Evolutionary conservation across 2,113 vertebrate species (phyloP).

Genomic region (Prochilodus magdalenae): DNA sequence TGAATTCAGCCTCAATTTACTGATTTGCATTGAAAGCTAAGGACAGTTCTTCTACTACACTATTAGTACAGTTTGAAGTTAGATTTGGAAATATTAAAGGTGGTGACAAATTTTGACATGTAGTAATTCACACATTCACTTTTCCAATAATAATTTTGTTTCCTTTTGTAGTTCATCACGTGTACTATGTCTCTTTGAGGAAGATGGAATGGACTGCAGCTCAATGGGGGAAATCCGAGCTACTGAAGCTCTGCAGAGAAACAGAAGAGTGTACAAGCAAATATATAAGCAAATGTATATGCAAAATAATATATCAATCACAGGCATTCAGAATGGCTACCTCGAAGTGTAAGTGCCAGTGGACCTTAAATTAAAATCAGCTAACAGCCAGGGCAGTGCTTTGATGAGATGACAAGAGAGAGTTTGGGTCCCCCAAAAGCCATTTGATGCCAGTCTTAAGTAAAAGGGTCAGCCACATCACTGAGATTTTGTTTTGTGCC

Average conservation of each 20-base stretch:
- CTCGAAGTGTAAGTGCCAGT: constrained; percentile 13
- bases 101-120: neutral
- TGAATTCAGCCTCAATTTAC: too few species aligned
- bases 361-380: neutral
- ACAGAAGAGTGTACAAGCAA: constrained; percentile 1
- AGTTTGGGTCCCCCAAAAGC: neutral
- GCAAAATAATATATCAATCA: constrained; percentile 4
- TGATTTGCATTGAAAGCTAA: too few species aligned
- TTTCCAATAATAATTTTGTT: neutral
- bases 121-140: neutral
- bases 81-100: too few species aligned
- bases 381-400: too few species aligned
- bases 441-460: constrained; percentile 20
- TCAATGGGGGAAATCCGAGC: constrained; percentile 23
- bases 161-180: constrained; percentile 80
- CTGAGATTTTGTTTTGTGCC: constrained; percentile 12
- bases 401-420: neutral
- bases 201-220: neutral
- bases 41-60: too few species aligned
- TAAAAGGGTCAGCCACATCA: constrained; percentile 21
- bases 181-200: constrained; percentile 81
- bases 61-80: too few species aligned
- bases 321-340: constrained; percentile 6
- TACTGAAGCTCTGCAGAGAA: constrained; percentile 46
- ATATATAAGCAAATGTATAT: constrained; percentile 15